Base-by-base conservation (phyloP, 2,797 vertebrate genomes). In the Myotis pilosus region DNA sequence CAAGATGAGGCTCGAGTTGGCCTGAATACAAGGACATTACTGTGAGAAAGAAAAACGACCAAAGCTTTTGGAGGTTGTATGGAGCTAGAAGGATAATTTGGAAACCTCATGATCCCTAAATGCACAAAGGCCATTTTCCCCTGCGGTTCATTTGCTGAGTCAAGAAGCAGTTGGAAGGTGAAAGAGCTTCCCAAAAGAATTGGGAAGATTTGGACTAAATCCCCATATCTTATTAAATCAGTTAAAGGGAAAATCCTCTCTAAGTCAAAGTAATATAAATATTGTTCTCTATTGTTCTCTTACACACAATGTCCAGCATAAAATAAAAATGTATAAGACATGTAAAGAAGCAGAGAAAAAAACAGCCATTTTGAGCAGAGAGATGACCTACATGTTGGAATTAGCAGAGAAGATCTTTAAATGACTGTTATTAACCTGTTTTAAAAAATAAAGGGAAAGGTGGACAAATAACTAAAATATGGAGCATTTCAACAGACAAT, bases 1-100 rank as follows among this genome's bases (percentile, higher is more conserved):
- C 87, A 85, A 93, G 88, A 74, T 30, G 47, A 96, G 85, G 74
- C 79, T 96, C 49, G 6, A 95, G 51, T 90, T 93, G 89, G 81
- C 88, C 62, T 75, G 19, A 53, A 74, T n/a, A 69, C 60, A 88
- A 87, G 81, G 55, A 76, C 23, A 49, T 81, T 55, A 66, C 68
- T 74, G 23, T 84, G 78, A 87, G 74, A 92, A 87, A 83, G 53
- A 72, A 64, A 90, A 87, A 51, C 49, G 47, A 23, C 33, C 53
- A 13, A 53, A 51, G 57, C 41, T 82, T 22, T 84, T 44, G 49
- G 62, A 78, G 72, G 62, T 55, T 89, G 33, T 17, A 15, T 44
- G 49, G 23, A 7, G 41, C 23, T 78, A 28, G 55, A 85, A 20
- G 81, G 53, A 85, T 38, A 64, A 53, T 90, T 22, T 93, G 81